Base-by-base conservation (phyloP, 2,113 vertebrate species). In the Cichladusa arquata region DNA sequence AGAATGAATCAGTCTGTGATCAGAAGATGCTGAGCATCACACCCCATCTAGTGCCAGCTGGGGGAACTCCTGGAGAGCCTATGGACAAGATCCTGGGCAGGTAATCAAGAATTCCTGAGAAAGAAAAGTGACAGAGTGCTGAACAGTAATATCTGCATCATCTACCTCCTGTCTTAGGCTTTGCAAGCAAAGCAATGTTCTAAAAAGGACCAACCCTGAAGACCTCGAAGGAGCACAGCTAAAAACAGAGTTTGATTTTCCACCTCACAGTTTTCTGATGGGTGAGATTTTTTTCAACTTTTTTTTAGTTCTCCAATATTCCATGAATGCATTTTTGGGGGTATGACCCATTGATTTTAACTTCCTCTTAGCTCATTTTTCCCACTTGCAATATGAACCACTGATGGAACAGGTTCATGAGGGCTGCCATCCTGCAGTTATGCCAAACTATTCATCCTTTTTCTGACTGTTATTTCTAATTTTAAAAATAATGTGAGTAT, bases 21-120 rank as follows among this genome's bases (percentile, higher is more conserved):
- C 7, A 23, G 14, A 57, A n/a, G 48, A 40, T 50, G 77, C 42
- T 9, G 51, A 38, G 67, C 89, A 10, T 57, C 86, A 89, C 69
- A 92, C 60, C 81, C 91, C 92, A 94, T 64, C 90, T 74, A 91
- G 72, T 58, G 90, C 89, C 54, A 58, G 69, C 90, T 79, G 84
- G 23, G 64, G 28, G 77, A 91, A 73, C 33, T 67, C 83, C 60
- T 70, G 83, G 14, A 6, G 20, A 44, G 25, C 28, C 36, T 29
- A 6, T 14, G 66, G 48, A 3, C 22, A 24, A 44, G 13, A 12
- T 3, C 12, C 1, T 22, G n/a, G 57, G 6, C 23, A 57, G 33
- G 14, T 20, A 0, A 22, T 3, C 26, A 22, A 22, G 24, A 36
- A 17, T 31, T 73, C 19, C 19, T 51, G 70, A 6, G 29, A 45